Evolutionary conservation across 2,797 vertebrate genomes (phyloP).

Genomic region (Cynopterus sphinx): DNA sequence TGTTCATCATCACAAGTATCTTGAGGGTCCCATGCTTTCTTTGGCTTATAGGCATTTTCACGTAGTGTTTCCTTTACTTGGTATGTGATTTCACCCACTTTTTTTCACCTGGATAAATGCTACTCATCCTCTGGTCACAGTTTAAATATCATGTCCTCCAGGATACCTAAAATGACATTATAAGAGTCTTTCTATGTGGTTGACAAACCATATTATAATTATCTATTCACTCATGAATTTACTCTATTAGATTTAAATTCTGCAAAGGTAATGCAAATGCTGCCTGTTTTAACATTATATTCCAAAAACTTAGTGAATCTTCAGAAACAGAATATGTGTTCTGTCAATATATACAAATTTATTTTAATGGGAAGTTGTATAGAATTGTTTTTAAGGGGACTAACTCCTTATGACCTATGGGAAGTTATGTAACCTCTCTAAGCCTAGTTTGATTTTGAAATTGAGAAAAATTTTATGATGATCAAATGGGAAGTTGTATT

Average conservation of each 20-base stretch:
- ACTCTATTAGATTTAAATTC: background rate
- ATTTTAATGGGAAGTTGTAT: background rate
- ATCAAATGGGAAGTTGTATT: background rate
- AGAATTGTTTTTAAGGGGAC: background rate
- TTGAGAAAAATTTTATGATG: background rate
- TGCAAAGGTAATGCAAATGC: background rate
- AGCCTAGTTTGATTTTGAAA: slow-evolving; percentile 3
- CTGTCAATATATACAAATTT: background rate
- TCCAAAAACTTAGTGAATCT: background rate
- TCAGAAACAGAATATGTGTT: background rate
- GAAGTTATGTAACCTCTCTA: background rate
- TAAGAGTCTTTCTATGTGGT: background rate
- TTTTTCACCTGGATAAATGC: background rate
- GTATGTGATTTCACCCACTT: background rate
- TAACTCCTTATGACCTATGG: background rate
- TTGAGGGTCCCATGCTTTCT: background rate
- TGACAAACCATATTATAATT: background rate
- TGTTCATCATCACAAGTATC: background rate
- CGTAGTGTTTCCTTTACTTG: background rate
- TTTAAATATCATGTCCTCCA: background rate
- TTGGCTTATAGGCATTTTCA: background rate
- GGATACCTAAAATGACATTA: background rate
- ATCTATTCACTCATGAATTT: background rate
- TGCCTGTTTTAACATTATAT: background rate
- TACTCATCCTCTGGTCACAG: background rate